Evolutionary conservation across 1,140 invertebrate species (phyloP).

Genomic region (Protaetia brevitarsis): DNA sequence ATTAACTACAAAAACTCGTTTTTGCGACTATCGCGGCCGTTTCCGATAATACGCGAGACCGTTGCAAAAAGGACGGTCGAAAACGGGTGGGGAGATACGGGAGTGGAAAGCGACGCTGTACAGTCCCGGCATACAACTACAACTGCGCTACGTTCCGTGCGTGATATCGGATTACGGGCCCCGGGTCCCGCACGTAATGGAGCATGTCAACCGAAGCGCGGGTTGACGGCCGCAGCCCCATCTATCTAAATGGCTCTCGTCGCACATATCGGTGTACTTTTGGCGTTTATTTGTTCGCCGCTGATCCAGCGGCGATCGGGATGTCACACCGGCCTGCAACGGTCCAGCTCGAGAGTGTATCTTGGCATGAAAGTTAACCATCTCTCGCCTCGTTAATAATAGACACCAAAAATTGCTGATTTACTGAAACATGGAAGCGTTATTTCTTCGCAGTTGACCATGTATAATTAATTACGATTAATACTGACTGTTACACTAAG

Average conservation of each 20-base stretch:
- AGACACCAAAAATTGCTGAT: constrained; percentile 5
- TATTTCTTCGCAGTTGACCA: not conserved
- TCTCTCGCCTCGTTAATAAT: no score
- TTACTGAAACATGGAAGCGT: not conserved
- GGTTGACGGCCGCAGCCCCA: constrained; percentile 27
- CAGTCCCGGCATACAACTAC: not conserved
- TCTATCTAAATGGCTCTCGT: constrained; percentile 35
- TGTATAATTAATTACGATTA: no score
- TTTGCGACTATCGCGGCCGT: not conserved
- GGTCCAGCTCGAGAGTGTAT: not conserved
- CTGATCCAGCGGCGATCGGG: constrained; percentile 2
- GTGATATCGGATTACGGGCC: constrained; percentile 32
- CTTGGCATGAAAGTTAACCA: not conserved
- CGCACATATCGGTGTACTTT: constrained; percentile 31
- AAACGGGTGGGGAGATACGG: not conserved
- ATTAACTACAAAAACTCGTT: not conserved
- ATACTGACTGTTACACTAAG: no score
- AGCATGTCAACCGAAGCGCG: constrained; percentile 31
- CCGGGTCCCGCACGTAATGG: constrained; percentile 30
- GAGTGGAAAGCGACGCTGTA: not conserved
- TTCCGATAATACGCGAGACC: not conserved
- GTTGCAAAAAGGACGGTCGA: not conserved
- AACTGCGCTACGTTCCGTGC: constrained; percentile 4
- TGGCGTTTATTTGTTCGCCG: constrained; percentile 31
- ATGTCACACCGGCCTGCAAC: not conserved